Base-by-base conservation (phyloP, 2,113 vertebrate species). In the Diadophis punctatus region DNA sequence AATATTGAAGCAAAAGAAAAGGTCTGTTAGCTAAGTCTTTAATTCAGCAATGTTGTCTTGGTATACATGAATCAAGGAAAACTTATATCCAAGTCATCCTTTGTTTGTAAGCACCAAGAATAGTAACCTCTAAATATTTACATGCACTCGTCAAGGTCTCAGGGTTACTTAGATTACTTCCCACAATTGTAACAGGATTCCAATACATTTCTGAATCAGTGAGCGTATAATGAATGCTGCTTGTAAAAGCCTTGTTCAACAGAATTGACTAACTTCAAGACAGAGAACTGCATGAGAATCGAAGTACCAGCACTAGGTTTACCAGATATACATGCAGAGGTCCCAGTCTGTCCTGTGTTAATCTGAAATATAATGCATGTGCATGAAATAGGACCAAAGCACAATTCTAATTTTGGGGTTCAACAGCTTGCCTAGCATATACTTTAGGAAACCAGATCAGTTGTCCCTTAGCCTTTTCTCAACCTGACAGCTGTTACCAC, bases 71-170 rank as follows among this genome's bases (percentile, higher is more conserved):
- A 94, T 95, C 94, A 95, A 96, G 95, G 95, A 96, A 97, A 96
- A 95, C 52, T 93, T 95, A 96, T 95, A 93, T 87, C 90, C 52
- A 0, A 93, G 94, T 96, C 96, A 96, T 97, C 96, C 90, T 96
- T 96, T 97, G 94, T 96, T 96, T 96, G 94, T 94, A 53, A 96
- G 94, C 93, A 95, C 95, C 96, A 97, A 90, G 93, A 93, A 96
- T 96, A 96, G 93, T 95, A 97, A 91, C 91, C 95, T 93, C 94
- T 96, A 92, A 85, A 96, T 85, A 85, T 89, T 92, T 84, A 94
- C 94, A 91, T 95, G 93, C 94, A 95, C 94, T 94, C 94, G 91
- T 22, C 86, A 95, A 95, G 91, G 89, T 92, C 92, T 94, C 39
- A 12, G 91, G 94, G 93, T 96, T 95, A 96, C 93, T 92, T 86